Base-by-base conservation (phyloP, 92 coral and sea anemone genomes). In the Parazoanthus atlanticus region DNA sequence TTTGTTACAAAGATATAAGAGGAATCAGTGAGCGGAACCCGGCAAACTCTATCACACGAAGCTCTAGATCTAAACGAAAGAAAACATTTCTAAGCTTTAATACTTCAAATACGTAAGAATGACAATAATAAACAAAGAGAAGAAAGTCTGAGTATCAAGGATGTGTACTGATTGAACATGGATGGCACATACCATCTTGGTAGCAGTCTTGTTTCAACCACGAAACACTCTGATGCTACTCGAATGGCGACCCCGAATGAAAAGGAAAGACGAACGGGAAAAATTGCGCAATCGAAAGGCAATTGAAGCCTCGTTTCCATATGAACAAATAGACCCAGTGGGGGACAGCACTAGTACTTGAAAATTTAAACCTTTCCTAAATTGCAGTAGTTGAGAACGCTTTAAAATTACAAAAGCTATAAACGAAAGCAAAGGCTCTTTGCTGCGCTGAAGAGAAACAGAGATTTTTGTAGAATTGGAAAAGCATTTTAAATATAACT, bases 181-280 rank as follows among this genome's bases (percentile, higher is more conserved):
- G 99, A 96, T 96, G 99, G 93, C 78, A 85, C 98, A 91, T 94
- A 96, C 99, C 99, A 96, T 96, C 84, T 82, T 92, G 91, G 92
- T 80, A 92, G 85, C 89, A 69, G 84, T 88, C 93, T 90, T 89
- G 73, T 85, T 90, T 92, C 90, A 88, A 82, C 80, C 73, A 90
- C 82, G 79, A 80, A 83, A 91, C 75, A 86, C 78, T 74, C 83
- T 79, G 82, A 84, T 80, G 91, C 86, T 74, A 74, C 90, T 78
- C 47, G 47, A 86, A 86, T 74, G 95, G 93, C 94, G 96, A 86
- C 96, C 91, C 90, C 90, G 90, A 90, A 85, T 81, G 86, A 88
- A 93, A 95, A 93, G 96, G 95, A 90, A 80, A 36, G 91, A 77
- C 26, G 5, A 6, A 23, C 28, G 89, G 79, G 52, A 78, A 49